These are phyloP conservation scores for Drosophila gunungcola DNA, from an alignment of 1,140 invertebrate species.

Conservation along the genomic window DNA sequence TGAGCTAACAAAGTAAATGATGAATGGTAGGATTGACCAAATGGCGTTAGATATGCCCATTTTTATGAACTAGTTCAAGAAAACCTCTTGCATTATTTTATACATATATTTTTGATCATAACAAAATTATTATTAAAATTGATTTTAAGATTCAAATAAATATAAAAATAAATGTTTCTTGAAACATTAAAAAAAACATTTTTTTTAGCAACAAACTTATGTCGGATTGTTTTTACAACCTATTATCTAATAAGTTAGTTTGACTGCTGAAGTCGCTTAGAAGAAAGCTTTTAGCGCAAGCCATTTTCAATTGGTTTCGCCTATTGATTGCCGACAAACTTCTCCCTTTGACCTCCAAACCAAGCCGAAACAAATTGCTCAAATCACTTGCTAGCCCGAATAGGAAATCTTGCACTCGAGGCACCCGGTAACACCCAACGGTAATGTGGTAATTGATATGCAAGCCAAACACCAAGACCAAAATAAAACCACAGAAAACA, in stretches of 20 bases:
- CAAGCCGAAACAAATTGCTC: slow-evolving; percentile 21
- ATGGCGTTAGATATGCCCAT: background rate
- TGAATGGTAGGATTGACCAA: slow-evolving; percentile 13
- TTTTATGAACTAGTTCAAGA: background rate
- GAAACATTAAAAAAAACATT: no score
- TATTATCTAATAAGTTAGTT: no score
- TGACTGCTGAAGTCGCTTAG: background rate
- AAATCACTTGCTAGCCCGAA: slow-evolving; percentile 8
- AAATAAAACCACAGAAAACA: slow-evolving; percentile 24
- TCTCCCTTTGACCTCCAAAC: slow-evolving; percentile 8
- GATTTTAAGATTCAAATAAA: background rate
- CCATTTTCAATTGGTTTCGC: background rate
- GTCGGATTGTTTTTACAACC: no score
- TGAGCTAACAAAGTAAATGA: slow-evolving; percentile 16
- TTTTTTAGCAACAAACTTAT: no score
- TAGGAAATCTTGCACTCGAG: slow-evolving; percentile 41
- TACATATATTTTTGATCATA: background rate
- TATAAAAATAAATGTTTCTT: no score
- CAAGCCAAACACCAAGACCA: slow-evolving; percentile 43
- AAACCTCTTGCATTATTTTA: background rate
- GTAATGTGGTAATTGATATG: slow-evolving; percentile 74
- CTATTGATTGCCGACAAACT: background rate
- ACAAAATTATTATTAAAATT: background rate
- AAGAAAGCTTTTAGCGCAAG: background rate
- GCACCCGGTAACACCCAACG: slow-evolving; percentile 25